phyloP scores from a whole-genome alignment of 2,888 invertebrate genomes.

The Eustalomyia histrio region DNA sequence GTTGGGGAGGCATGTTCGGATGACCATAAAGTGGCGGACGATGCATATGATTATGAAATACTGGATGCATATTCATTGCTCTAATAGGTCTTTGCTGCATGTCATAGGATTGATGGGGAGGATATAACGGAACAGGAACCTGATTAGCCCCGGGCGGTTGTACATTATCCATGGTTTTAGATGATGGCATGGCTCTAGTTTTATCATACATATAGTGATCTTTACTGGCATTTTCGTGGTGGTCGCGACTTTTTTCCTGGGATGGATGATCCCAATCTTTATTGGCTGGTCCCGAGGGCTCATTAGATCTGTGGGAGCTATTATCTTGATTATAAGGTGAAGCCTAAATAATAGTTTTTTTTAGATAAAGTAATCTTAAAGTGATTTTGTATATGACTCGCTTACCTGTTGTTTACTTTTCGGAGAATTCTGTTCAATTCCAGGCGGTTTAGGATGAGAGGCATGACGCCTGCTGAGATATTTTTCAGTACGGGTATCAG shows the following conservation, averaged over 20 bases:
- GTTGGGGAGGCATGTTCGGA: constrained; percentile 64
- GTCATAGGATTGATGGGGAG: constrained; percentile 49
- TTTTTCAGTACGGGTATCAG: constrained; percentile 68
- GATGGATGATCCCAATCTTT: constrained; percentile 56
- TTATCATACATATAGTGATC: constrained; percentile 59
- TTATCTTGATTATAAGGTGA: constrained; percentile 46
- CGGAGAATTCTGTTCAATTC: constrained; percentile 77
- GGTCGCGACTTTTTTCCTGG: constrained; percentile 42
- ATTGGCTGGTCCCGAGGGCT: constrained; percentile 16
- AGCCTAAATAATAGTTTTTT: not conserved
- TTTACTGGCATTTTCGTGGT: constrained; percentile 29
- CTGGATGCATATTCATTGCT: constrained; percentile 59
- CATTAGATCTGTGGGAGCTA: constrained; percentile 49
- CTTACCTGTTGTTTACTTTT: constrained; percentile 63
- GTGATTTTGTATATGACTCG: not conserved
- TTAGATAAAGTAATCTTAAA: too few relatives aligned
- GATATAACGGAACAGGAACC: constrained; percentile 41
- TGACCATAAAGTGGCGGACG: constrained; percentile 60
- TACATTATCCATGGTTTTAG: constrained; percentile 52
- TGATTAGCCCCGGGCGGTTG: constrained; percentile 58
- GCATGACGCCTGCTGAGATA: constrained; percentile 67
- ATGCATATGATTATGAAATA: constrained; percentile 59
- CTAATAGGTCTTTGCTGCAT: constrained; percentile 59
- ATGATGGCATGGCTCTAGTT: constrained; percentile 24
- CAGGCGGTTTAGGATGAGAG: constrained; percentile 79